A percentile compares a stretch with the other conserved stretches of the same genome.
These are phyloP conservation scores for Acanthosepion lycidas DNA, from an alignment of 2,888 invertebrate genomes.

Conservation along the genomic window DNA sequence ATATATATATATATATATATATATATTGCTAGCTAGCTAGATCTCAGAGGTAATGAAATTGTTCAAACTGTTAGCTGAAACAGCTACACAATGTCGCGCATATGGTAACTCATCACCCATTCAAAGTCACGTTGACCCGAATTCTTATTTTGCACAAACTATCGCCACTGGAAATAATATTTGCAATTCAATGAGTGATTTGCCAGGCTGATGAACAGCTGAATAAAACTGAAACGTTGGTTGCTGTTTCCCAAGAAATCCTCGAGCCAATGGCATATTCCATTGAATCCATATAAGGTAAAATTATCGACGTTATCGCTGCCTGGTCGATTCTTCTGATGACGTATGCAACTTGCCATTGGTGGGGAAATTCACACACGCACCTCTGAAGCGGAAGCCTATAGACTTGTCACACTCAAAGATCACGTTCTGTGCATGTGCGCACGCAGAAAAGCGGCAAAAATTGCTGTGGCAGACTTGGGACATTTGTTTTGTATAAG, in stretches of 20 bases:
- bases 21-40: background rate
- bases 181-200: conserved; percentile 46
- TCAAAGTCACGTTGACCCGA: conserved; percentile 40
- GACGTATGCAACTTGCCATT: conserved; percentile 38
- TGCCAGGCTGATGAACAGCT: conserved; percentile 44
- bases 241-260: conserved; percentile 43
- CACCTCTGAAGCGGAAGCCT: background rate
- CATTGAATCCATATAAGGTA: conserved; percentile 45
- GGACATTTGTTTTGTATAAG: conserved; percentile 18
- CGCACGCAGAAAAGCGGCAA: background rate
- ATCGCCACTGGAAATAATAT: conserved; percentile 47
- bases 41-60: background rate
- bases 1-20: background rate
- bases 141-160: conserved; percentile 41
- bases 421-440: background rate
- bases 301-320: conserved; percentile 44
- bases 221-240: conserved; percentile 6
- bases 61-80: background rate
- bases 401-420: background rate
- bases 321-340: conserved; percentile 36
- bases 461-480: background rate
- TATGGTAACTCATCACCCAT: conserved; percentile 6
- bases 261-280: conserved; percentile 38
- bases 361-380: background rate
- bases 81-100: background rate